Conservation (phyloP, 30 jellyfish, hydroid and myxozoan genomes). For the Cassiopea andromeda region DNA sequence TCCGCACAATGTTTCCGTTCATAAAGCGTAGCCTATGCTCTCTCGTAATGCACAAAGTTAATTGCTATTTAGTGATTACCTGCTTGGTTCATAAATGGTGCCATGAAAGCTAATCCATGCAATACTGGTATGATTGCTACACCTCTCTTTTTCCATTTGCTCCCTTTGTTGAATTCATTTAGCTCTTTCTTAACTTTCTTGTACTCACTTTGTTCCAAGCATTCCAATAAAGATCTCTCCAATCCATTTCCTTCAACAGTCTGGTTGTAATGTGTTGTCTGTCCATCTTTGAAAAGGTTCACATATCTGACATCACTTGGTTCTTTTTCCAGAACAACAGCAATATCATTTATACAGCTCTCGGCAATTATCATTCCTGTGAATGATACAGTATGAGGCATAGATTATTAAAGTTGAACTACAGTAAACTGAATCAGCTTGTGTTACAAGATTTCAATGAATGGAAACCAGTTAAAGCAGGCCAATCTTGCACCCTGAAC, state of each 20-base stretch:
- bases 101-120: slow-evolving; percentile 22
- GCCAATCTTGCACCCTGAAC: too few species aligned
- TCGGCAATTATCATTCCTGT: slow-evolving; percentile 57
- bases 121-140: slow-evolving; percentile 26
- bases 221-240: slow-evolving; percentile 38
- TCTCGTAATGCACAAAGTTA: neutral
- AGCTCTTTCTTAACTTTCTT: slow-evolving; percentile 16
- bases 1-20: neutral
- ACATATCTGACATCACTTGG: slow-evolving; percentile 19
- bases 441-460: neutral
- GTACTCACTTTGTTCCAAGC: slow-evolving; percentile 30
- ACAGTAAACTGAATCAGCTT: neutral
- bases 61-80: slow-evolving; percentile 7
- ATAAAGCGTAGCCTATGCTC: neutral
- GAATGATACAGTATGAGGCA: neutral
- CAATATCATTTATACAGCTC: slow-evolving; percentile 50
- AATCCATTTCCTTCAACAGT: slow-evolving; percentile 23
- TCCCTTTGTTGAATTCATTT: slow-evolving; percentile 26
- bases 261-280: slow-evolving; percentile 21
- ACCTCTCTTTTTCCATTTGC: slow-evolving; percentile 53
- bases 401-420: neutral
- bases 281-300: slow-evolving; percentile 42
- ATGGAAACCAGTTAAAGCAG: too few species aligned
- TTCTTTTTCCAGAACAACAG: slow-evolving; percentile 30
- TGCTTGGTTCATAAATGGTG: slow-evolving; percentile 27